Percentiles rank a stretch among this genome's conserved stretches.
Evolutionary conservation across 2,113 vertebrate genomes (phyloP).

Genomic region (Nesogale talazaci): DNA sequence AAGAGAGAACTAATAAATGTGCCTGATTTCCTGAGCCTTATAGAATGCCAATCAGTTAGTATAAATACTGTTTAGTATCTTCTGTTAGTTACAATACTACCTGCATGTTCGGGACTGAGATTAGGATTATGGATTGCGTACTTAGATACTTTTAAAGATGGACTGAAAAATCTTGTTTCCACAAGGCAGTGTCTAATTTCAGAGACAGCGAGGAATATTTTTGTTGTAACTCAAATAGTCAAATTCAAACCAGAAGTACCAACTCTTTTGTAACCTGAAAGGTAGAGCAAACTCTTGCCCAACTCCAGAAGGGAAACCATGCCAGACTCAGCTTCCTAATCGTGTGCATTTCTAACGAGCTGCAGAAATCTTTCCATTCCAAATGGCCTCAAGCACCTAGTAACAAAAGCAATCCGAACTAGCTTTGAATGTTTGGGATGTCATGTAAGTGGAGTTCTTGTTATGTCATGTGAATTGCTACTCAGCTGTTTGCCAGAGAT

Average conservation of each 20-base stretch:
- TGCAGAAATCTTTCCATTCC: slow-evolving; percentile 48
- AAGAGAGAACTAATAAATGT: slow-evolving; percentile 19
- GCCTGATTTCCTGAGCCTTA: slow-evolving; percentile 20
- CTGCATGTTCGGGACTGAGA: slow-evolving; percentile 41
- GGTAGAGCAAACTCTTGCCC: background rate
- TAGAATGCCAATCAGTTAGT: background rate
- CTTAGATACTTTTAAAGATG: slow-evolving; percentile 48
- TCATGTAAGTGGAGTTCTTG: slow-evolving; percentile 57
- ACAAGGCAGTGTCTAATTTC: background rate
- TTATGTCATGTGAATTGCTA: slow-evolving; percentile 64
- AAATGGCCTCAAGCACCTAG: slow-evolving; percentile 65
- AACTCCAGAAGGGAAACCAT: slow-evolving; percentile 8
- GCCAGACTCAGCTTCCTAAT: slow-evolving; percentile 29
- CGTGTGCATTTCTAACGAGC: slow-evolving; percentile 55
- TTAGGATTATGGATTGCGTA: slow-evolving; percentile 28
- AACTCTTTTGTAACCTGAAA: background rate
- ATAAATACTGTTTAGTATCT: too few species aligned
- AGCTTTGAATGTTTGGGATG: slow-evolving; percentile 69
- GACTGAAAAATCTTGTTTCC: background rate
- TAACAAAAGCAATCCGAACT: slow-evolving; percentile 47
- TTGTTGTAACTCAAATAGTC: background rate
- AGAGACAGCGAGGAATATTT: background rate
- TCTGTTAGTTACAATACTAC: background rate
- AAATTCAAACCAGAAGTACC: background rate
- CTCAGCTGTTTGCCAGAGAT: slow-evolving; percentile 60